Conservation (phyloP, 2,888 invertebrate genomes). For the Thymelicus acteon region DNA sequence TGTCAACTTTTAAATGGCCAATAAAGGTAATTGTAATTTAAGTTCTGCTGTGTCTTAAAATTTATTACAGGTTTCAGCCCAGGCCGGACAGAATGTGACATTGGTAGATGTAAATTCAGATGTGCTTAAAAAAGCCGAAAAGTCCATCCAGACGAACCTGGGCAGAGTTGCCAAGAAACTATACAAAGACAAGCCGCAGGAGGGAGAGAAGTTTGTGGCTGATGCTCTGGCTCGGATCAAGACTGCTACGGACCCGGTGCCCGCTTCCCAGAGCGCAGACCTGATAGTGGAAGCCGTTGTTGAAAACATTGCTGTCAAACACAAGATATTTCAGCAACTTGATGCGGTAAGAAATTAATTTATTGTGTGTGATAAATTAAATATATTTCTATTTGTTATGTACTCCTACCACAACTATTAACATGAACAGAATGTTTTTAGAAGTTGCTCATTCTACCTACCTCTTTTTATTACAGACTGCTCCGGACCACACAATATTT, state of each 20-base stretch:
- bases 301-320: slow-evolving; percentile 91
- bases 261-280: slow-evolving; percentile 87
- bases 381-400: too few relatives aligned
- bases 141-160: slow-evolving; percentile 88
- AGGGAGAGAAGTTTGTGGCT: slow-evolving; percentile 87
- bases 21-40: too few relatives aligned
- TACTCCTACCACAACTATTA: too few relatives aligned
- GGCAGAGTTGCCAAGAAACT: slow-evolving; percentile 91
- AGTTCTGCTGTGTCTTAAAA: not conserved
- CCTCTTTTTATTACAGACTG: slow-evolving; percentile 75
- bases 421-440: too few relatives aligned
- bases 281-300: slow-evolving; percentile 94
- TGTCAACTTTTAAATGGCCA: too few relatives aligned
- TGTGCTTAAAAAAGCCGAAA: slow-evolving; percentile 89
- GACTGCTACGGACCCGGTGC: slow-evolving; percentile 85
- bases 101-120: slow-evolving; percentile 91
- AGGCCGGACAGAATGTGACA: slow-evolving; percentile 92
- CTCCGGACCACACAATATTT: slow-evolving; percentile 90
- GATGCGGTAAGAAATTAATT: slow-evolving; percentile 83
- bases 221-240: slow-evolving; percentile 86
- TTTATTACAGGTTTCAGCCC: slow-evolving; percentile 91
- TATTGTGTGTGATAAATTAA: not conserved
- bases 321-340: slow-evolving; percentile 89
- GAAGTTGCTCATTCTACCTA: not conserved
- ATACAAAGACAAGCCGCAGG: slow-evolving; percentile 87